These are phyloP conservation scores for Orchestes rusci DNA, from an alignment of 2,888 invertebrate species.

Conservation along the genomic window DNA sequence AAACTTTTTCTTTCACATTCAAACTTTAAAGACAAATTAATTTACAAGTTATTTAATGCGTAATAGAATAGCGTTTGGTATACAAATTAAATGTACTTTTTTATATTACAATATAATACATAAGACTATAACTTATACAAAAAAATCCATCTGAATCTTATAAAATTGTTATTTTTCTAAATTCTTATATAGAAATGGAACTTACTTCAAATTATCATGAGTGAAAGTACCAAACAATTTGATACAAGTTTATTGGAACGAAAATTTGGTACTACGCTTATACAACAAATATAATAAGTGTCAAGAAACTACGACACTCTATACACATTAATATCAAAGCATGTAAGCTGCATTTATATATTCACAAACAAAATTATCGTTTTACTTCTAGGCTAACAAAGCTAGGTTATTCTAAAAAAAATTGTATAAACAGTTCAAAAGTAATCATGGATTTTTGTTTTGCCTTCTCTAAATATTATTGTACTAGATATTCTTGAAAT, in stretches of 20 bases:
- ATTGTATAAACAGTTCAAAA: conserved; percentile 4
- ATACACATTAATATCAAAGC: conserved; percentile 16
- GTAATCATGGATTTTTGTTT: conserved; percentile 3
- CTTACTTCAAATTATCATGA: conserved; percentile 3
- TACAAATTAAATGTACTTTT: conserved; percentile 40
- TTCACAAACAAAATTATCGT: too few species aligned
- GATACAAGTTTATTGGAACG: too few species aligned
- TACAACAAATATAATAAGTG: not conserved
- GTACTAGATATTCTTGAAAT: conserved; percentile 18
- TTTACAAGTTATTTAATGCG: conserved; percentile 40
- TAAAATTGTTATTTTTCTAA: conserved; percentile 15
- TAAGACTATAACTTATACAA: conserved; percentile 29
- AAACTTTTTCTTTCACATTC: too few species aligned
- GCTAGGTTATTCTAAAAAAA: not conserved
- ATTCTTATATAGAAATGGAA: conserved; percentile 14
- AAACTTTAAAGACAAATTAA: too few species aligned
- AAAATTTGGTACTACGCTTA: conserved; percentile 1
- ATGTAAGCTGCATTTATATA: conserved; percentile 19
- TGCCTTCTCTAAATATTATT: conserved; percentile 15
- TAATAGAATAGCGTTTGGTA: conserved; percentile 37
- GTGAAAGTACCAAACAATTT: not conserved
- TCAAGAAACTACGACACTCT: conserved; percentile 11
- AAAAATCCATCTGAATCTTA: conserved; percentile 7
- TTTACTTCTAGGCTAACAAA: too few species aligned
- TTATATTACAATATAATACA: conserved; percentile 43